Conservation (phyloP, 2,888 invertebrate genomes). For the Nineta flava region DNA sequence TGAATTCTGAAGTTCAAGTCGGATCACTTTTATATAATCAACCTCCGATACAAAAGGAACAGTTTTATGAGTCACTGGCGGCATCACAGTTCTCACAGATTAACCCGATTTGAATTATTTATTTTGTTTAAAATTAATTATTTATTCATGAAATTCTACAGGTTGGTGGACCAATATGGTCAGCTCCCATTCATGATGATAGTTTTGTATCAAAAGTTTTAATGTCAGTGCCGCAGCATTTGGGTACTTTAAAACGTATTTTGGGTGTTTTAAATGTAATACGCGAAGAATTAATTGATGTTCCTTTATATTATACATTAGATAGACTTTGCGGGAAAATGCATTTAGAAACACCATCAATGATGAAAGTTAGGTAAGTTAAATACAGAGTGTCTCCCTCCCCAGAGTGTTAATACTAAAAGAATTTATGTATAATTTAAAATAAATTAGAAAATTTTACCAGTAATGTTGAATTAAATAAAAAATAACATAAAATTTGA, state of each 20-base stretch:
- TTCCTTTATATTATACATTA: conserved; percentile 74
- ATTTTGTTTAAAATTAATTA: too few relatives aligned
- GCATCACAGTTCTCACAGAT: too few relatives aligned
- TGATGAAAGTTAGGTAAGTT: conserved; percentile 46
- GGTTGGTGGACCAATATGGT: conserved; percentile 93
- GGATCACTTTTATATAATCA: too few relatives aligned
- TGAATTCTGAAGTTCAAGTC: conserved; percentile 3
- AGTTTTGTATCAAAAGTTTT: conserved; percentile 59
- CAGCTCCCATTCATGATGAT: conserved; percentile 65
- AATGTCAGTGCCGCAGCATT: conserved; percentile 25
- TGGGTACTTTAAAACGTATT: conserved; percentile 60
- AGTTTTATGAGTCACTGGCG: too few relatives aligned
- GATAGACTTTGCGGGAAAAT: conserved; percentile 61
- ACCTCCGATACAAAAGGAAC: too few relatives aligned
- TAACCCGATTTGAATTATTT: too few relatives aligned
- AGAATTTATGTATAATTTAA: conserved; percentile 1
- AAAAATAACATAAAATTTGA: too few relatives aligned
- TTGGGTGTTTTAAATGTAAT: conserved; percentile 68
- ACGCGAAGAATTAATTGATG: conserved; percentile 65
- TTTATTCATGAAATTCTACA: conserved; percentile 26
- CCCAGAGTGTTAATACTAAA: too few relatives aligned
- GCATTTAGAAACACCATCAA: conserved; percentile 54
- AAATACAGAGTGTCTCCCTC: too few relatives aligned
- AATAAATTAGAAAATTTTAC: conserved; percentile 8
- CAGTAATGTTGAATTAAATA: too few relatives aligned